Base-by-base conservation (phyloP, 2,113 vertebrate genomes). In the Gymnarchus niloticus region DNA sequence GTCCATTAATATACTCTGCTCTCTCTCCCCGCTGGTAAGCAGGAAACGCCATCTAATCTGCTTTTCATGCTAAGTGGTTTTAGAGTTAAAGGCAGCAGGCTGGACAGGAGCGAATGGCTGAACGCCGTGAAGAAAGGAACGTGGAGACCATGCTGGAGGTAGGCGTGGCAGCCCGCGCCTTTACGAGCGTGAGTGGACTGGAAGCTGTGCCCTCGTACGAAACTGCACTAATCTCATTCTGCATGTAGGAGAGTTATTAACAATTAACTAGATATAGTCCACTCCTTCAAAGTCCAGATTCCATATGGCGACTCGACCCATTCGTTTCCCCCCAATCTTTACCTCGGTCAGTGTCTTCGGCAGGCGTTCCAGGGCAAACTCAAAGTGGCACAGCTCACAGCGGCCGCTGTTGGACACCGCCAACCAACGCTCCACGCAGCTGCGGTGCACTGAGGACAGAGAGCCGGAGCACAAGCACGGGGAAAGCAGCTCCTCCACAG, bases 301-400 rank as follows among this genome's bases (percentile, higher is more conserved):
- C n/a, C n/a, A n/a, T n/a, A n/a, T n/a, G n/a, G n/a, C n/a, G n/a
- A n/a, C n/a, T n/a, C n/a, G n/a, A 2, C 51, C 51, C 51, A 1
- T 54, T 14, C 51, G 8, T 1, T 54, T 1, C 8, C 8, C 51
- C 8, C 51, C 51, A 14, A 12, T 33, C 28, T 51, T 83, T 90
- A 93, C 94, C 93, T 94, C 91, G 0, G 85, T 89, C 23, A 93
- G 87, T 23, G 92, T 91, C 85, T 92, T 93, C 23, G 92, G 90
- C 87, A 90, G 89, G 3, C 86, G 90, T 86, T 94, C 89, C 86
- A 94, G 88, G n/a, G 87, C 76, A 85, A 91, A 94, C 76, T 92
- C 87, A 84, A 92, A 92, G 87, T 90, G 92, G 87, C 94, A 94
- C 85, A 94, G 93, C 88, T 94, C 93, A 83, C 94, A 94, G 90